Evolutionary conservation across 2,113 vertebrate genomes (phyloP), one percentile per base, ranked within the genome.

Genomic region (Erinaceus europaeus): DNA sequence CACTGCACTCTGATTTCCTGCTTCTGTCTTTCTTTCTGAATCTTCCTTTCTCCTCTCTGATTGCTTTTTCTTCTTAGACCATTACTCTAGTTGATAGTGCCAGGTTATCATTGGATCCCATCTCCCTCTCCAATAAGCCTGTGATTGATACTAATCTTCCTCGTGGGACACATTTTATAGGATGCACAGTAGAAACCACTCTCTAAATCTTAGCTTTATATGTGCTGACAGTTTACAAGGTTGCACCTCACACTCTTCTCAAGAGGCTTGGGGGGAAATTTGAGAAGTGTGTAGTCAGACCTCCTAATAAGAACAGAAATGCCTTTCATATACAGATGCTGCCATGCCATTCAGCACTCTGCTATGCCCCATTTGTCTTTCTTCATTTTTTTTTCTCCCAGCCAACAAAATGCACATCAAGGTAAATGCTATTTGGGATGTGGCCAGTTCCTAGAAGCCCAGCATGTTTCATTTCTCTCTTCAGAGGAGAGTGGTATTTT

Each of bases 101-200:
- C 94, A 94, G 95, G 97, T 98, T 98, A 98, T 97, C 96, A 96
- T 94, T 96, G 96, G 93, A 94, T 95, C 95, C 96, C 91, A 96
- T 97, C 97, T 97, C 93, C 89, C 95, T 96, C 95, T 97, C 96
- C 97, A 97, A 97, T 97, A 98, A 97, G 96, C 96, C 96, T 91
- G 94, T 97, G 97, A 98, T 97, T 97, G 97, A 98, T 98, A 97
- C 96, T 97, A 97, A 98, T 98, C 95, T 97, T 95, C 96, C 97
- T 96, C 95, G 0, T 82, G 96, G 96, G 97, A 97, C 94, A 95
- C 96, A 85, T 97, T 98, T 92, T 97, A 97, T 96, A 96, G 95
- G 94, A 96, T 94, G 93, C 94, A 90, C 92, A 95, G 95, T 95
- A 86, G 94, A 96, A 97, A 93, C 94, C 93, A 91, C 94, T 97